Evolutionary conservation across 2,797 vertebrate species (phyloP), one percentile per base, ranked within the genome.

Genomic region (Scolopax bukidnonensis): DNA sequence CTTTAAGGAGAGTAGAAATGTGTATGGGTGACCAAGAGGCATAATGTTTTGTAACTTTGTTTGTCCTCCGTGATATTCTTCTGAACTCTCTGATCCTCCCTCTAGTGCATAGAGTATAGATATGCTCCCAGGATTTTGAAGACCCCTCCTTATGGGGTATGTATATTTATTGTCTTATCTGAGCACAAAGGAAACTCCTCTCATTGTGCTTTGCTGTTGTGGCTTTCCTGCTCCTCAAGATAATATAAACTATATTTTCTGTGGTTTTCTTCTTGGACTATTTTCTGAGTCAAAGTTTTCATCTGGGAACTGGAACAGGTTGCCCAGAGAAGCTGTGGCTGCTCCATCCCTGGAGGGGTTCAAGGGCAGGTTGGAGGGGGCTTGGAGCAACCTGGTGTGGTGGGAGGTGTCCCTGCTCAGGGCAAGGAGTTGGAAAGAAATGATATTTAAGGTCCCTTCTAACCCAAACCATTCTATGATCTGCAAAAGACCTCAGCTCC

Each of bases 131-230:
- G 53, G 36, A 9, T 28, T 84, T 30, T 56, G 60, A 41, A 85
- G 73, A 50, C 7, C 10, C 3, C 41, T 65, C 4, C 0, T 38
- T 27, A 8, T 6, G 28, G 23, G 16, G 25, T 64, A 27, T 4
- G 0, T 33, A 4, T 12, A 8, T 81, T 86, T 67, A 5, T 47
- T 47, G 41, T 45, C 68, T 63, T 27, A 61, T 11, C n/a, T 63
- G 36, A 40, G 18, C n/a, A 38, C 45, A 6, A 23, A 48, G 30
- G 24, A 28, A 76, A 27, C 41, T 40, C 33, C 24, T 59, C 9
- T 59, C 4, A 3, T 24, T 3, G 2, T 71, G 48, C 45, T 91
- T 61, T 86, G 12, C 54, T 91, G 45, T 10, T 5, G 0, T 2
- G 11, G 2, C 18, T 89, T 67, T 36, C 27, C 68, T 47, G 33